Evolutionary conservation across 1,140 invertebrate species (phyloP), one percentile per base, ranked within the genome.

Genomic region (Dendrolimus kikuchii): DNA sequence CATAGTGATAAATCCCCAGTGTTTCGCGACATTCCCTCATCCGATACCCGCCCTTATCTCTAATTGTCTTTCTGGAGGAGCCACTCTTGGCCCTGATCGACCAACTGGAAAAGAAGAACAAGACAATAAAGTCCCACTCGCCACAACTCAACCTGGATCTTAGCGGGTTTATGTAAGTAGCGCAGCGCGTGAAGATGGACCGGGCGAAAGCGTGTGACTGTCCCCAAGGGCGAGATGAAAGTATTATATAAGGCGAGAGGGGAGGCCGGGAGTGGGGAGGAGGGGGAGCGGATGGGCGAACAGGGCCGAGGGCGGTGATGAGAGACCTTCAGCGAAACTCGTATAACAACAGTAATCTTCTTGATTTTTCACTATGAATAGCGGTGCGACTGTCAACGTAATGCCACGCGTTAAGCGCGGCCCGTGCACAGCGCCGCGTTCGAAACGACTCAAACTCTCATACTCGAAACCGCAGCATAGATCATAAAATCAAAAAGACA

Each of bases 31-130:
- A 77, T 74, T 61, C 77, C 74, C 81, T 72, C 77, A 74, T 74
- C 77, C 76, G 74, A 78, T 64, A 73, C 73, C 78, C 78, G 66
- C 75, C 78, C 78, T 69, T 74, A 81, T 67, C 62, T 77, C 77
- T 86, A 86, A 86, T 86, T 86, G 81, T 86, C 83, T 86, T 86
- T 86, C 81, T 80, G 83, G 77, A 86, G 73, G 75, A 86, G 81
- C 83, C 83, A 86, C 78, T 86, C 83, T 81, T 84, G 81, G 70
- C 83, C 83, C 80, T 86, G 83, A 86, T 86, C 83, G 77, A 84
- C 81, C 83, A 86, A 82, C 81, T 86, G 81, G 74, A 84, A 86
- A 86, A 86, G 83, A 86, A 86, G 77, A 84, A 84, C 76, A 83
- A 70, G 78, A 81, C 77, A 79, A 56, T 86, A 71, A 74, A 84